Evolutionary conservation across 2,888 invertebrate genomes (phyloP), one percentile per base, ranked within the genome.

Genomic region (Dicyrtomina minuta): DNA sequence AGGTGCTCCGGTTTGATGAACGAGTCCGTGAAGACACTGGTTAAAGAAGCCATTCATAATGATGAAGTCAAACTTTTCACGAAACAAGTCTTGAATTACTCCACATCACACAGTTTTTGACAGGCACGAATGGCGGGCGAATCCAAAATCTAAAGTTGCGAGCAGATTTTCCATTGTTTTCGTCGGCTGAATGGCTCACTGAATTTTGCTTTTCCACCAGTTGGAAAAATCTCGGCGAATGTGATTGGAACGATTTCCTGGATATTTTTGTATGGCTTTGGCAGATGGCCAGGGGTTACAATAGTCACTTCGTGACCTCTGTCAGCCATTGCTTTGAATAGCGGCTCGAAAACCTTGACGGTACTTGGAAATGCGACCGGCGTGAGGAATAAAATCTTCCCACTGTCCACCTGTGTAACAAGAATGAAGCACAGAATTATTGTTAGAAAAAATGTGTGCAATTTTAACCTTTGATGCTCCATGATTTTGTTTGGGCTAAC

Each of bases 51-150:
- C 71, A n/a, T 33, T 59, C 22, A 65, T 51, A 17, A 71, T 12
- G 1, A 71, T 41, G n/a, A n/a, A n/a, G n/a, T n/a, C n/a, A 65
- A 77, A 79, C 24, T 67, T 33, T 33, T 66, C n/a, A 92, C 88
- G 0, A 88, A 87, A 62, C 88, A 88, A 79, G 5, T 15, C 20
- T n/a, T 33, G 15, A 26, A 58, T 33, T 39, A 33, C 39, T 6
- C 4, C 5, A 41, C 33, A 10, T 58, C n/a, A 17, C 33, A 58
- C n/a, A 39, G 17, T 15, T 20, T 39, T 10, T 41, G 33, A 20
- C 58, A 58, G 6, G 17, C n/a, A 20, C 27, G 20, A 41, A 12
- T n/a, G n/a, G n/a, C n/a, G n/a, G n/a, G n/a, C n/a, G n/a, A n/a
- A 26, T 8, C 33, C 3, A 5, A 8, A 5, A 33, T 3, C 8